Evolutionary conservation across 37 sponge, comb jelly and placozoan species (phyloP).

Genomic region (Tethya wilhelma): DNA sequence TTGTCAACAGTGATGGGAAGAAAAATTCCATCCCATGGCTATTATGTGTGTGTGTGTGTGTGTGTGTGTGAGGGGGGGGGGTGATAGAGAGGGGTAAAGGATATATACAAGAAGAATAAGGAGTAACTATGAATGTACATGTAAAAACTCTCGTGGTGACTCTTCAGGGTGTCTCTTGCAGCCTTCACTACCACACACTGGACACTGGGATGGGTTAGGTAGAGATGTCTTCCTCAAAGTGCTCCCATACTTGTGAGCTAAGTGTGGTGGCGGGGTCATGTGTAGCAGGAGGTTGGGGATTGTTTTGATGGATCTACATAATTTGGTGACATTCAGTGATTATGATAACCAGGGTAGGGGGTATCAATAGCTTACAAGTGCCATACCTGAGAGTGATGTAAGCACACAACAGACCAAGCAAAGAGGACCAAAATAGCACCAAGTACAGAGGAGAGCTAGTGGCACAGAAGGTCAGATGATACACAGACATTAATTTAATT

Average conservation of each 20-base stretch:
- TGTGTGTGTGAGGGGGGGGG: neutral
- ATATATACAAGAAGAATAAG: slow-evolving; percentile 3
- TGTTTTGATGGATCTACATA: neutral
- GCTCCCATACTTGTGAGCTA: neutral
- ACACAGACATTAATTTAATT: neutral
- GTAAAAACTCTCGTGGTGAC: neutral
- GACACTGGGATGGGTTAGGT: neutral
- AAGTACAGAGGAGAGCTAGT: slow-evolving; percentile 19
- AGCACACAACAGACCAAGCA: slow-evolving; percentile 15
- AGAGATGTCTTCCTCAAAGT: too few species aligned
- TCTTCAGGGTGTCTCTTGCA: slow-evolving; percentile 6
- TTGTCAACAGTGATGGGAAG: slow-evolving; percentile 38
- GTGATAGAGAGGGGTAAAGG: neutral
- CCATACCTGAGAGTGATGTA: slow-evolving; percentile 30
- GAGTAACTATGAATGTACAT: neutral
- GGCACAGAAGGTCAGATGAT: neutral
- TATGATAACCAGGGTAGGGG: neutral
- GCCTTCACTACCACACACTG: slow-evolving; percentile 3
- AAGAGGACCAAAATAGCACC: slow-evolving; percentile 22
- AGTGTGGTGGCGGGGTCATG: neutral
- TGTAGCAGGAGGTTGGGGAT: slow-evolving; percentile 27
- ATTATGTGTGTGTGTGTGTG: neutral
- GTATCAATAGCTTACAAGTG: neutral
- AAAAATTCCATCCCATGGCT: slow-evolving; percentile 52
- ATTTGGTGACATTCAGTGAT: neutral